These are phyloP conservation scores for Anagrus nilaparvatae DNA, from an alignment of 1,140 invertebrate species.

Conservation along the genomic window DNA sequence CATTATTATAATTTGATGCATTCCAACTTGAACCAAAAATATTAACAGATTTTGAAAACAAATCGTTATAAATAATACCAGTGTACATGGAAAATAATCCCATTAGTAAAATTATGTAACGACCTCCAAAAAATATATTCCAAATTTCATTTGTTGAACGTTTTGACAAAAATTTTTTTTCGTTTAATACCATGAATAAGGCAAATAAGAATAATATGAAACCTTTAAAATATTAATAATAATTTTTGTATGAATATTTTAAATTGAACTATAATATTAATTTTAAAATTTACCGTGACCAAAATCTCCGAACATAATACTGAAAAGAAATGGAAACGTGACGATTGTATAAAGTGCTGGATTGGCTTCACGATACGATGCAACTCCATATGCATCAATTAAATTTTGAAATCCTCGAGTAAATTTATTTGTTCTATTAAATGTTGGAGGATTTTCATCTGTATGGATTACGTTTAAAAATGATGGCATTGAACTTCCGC, in stretches of 20 bases:
- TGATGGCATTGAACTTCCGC: constrained; percentile 88
- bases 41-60: constrained; percentile 93
- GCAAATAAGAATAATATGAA: constrained; percentile 48
- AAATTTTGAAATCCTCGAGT: constrained; percentile 91
- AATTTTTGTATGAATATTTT: not conserved
- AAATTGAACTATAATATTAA: constrained; percentile 3
- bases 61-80: constrained; percentile 95
- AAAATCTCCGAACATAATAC: constrained; percentile 95
- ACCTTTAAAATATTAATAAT: constrained; percentile 2
- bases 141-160: constrained; percentile 79
- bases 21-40: constrained; percentile 83
- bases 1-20: constrained; percentile 46
- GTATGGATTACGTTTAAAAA: constrained; percentile 91
- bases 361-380: constrained; percentile 89
- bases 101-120: constrained; percentile 97
- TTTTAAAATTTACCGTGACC: constrained; percentile 62
- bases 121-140: constrained; percentile 94
- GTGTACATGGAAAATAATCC: constrained; percentile 95
- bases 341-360: constrained; percentile 92
- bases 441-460: constrained; percentile 86
- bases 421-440: constrained; percentile 91
- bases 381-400: constrained; percentile 92
- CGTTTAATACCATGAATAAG: constrained; percentile 65
- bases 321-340: constrained; percentile 96
- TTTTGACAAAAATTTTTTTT: constrained; percentile 56